Conservation (phyloP, 30 jellyfish, hydroid and myxozoan species). For the Turritopsis dohrnii region DNA sequence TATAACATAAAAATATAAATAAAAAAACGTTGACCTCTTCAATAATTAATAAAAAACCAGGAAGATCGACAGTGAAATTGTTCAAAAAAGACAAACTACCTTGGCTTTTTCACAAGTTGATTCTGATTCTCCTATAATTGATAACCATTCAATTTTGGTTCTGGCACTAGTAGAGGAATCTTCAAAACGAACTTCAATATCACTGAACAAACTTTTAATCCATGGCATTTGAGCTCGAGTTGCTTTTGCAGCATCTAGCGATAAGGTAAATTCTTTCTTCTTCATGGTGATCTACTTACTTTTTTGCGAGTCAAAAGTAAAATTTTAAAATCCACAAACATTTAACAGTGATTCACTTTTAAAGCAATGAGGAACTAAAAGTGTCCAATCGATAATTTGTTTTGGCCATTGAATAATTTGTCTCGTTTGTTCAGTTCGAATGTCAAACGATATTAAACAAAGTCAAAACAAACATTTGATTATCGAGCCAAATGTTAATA, state of each 20-base stretch:
- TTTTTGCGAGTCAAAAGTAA: background rate
- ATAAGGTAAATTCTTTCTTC: slow-evolving; percentile 8
- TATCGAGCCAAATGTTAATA: background rate
- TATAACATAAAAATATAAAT: too few species aligned
- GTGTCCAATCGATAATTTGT: background rate
- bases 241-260: background rate
- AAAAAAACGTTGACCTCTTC: too few species aligned
- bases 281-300: background rate
- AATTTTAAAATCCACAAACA: background rate
- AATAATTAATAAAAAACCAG: too few species aligned
- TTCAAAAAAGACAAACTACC: background rate
- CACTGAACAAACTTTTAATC: background rate
- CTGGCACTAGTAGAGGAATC: background rate
- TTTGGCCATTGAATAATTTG: background rate
- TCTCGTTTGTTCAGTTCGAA: background rate
- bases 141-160: slow-evolving; percentile 10
- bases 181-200: background rate
- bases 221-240: background rate
- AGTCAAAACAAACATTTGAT: background rate
- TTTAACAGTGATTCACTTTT: background rate
- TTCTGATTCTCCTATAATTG: background rate
- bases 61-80: background rate
- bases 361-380: background rate
- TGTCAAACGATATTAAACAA: background rate
- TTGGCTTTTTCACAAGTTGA: background rate